Base-by-base conservation (phyloP, 2,888 invertebrate genomes). In the Epicampocera succincta region DNA sequence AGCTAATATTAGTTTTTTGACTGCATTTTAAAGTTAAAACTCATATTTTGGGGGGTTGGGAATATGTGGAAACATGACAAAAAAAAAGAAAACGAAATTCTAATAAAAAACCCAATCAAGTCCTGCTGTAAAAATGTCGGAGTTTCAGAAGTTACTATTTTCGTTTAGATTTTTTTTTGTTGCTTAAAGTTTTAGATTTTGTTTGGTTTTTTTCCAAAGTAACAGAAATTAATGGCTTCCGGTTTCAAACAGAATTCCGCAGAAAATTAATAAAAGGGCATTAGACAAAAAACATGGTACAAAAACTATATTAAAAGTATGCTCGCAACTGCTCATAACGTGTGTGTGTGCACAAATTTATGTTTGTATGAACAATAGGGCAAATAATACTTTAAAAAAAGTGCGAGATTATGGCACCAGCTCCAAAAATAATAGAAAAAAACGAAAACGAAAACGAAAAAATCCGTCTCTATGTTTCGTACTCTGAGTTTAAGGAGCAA, bases 191-290 rank as follows among this genome's bases (percentile, higher is more conserved):
- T 58, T 46, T 25, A 42, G 17, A 15, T 54, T 73, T 73, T 44
- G 29, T 54, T 69, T 65, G 6, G 19, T 46, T 66, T 48, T 52
- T 71, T 48, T 66, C 56, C 60, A 44, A 50, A 78, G 71, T 40
- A 82, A 75, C 82, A 78, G 78, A 72, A 82, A 82, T 82, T 82
- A 82, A 82, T 82, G 82, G 74, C 78, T 82, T 82, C 82, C 82
- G 82, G 65, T 78, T 78, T 82, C 60, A 61, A 82, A 78, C 68
- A 75, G 74, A 75, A 75, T 82, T 82, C 78, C 78, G 82, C 78
- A 82, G 82, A 82, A 78, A 78, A 82, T 82, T 82, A 82, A 78
- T 78, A 82, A 82, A 74, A 82, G 78, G 78, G 74, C 82, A 82
- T 75, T 82, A 71, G 71, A 74, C 48, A 78, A 74, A 74, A 52